Base-by-base conservation (phyloP, 2,888 invertebrate species). In the Petrolisthes cinctipes region DNA sequence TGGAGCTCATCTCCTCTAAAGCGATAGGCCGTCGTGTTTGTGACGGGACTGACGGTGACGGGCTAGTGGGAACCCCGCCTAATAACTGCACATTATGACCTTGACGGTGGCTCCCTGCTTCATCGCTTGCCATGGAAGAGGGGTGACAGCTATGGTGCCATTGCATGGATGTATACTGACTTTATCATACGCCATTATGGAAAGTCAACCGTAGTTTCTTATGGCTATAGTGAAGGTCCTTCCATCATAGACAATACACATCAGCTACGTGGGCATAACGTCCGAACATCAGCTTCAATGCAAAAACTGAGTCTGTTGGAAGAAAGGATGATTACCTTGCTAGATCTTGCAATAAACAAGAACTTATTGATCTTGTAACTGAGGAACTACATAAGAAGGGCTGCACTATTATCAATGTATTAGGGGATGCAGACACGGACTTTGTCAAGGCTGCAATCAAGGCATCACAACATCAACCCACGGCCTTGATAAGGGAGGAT, bases 321-420 rank as follows among this genome's bases (percentile, higher is more conserved):
- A 82, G 61, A 82, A 78, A 78, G 78, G 78, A 37, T 37, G 66
- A 82, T 66, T 82, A 7, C 66, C 66, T 83, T 53, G 51, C 83
- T 53, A 83, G 53, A 81, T 81, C 81, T 57, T 57, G 23, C 81
- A 57, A 81, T 53, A 57, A 81, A 61, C 81, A 81, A 23, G 57
- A 54, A 73, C 73, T 20, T 83, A n/a, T 73, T 83, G 83, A 83
- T 73, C 71, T 73, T 73, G 83, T 83, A 73, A 83, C 71, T 83
- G 73, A 83, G 54, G 83, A 83, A 83, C 71, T 82, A 61, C 0
- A 61, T 17, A 82, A 57, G 61, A 82, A 82, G 82, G 82, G 82
- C 53, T 82, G 61, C 51, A 66, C 61, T 66, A 6, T 82, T 66
- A 66, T 14, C 68, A 82, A 66, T 82, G 82, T 66, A 5, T 61